A percentile compares a stretch with the other conserved stretches of the same genome.
Evolutionary conservation across 1,140 invertebrate genomes (phyloP).

Genomic region (Goniozus legneri): DNA sequence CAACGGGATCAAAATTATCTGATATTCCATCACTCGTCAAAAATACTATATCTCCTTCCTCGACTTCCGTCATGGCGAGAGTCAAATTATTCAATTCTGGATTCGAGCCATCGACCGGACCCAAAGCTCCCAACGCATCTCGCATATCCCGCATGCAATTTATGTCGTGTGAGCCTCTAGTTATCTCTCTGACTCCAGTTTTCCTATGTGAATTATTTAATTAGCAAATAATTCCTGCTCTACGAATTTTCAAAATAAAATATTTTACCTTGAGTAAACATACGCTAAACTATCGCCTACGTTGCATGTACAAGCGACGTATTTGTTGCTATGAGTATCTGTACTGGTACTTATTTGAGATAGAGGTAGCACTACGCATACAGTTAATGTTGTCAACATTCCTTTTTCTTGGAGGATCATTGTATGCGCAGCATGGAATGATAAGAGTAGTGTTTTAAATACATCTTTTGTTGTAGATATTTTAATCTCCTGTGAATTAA

Average conservation of each 20-base stretch:
- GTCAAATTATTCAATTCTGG: constrained; percentile 90
- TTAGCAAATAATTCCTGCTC: no score
- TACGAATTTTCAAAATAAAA: constrained; percentile 9
- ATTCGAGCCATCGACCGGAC: constrained; percentile 83
- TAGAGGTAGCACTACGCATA: constrained; percentile 71
- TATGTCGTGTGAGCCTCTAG: constrained; percentile 82
- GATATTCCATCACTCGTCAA: constrained; percentile 89
- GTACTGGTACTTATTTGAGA: constrained; percentile 31
- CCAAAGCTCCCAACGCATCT: constrained; percentile 85
- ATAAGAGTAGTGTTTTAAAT: constrained; percentile 74
- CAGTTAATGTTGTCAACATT: constrained; percentile 82
- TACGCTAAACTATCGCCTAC: constrained; percentile 89
- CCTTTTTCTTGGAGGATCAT: constrained; percentile 84
- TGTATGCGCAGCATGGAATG: constrained; percentile 84
- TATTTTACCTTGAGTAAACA: constrained; percentile 68
- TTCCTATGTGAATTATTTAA: constrained; percentile 23
- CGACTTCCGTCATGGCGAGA: constrained; percentile 81
- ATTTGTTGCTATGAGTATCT: constrained; percentile 54
- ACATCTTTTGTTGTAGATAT: constrained; percentile 60
- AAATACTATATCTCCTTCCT: constrained; percentile 83
- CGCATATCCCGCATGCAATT: constrained; percentile 86
- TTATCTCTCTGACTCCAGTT: constrained; percentile 45
- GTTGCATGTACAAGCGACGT: constrained; percentile 85
- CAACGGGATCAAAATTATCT: constrained; percentile 92
- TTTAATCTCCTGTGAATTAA: constrained; percentile 46